Evolutionary conservation across 1,140 invertebrate species (phyloP).

Genomic region (Eubasilissa regina): DNA sequence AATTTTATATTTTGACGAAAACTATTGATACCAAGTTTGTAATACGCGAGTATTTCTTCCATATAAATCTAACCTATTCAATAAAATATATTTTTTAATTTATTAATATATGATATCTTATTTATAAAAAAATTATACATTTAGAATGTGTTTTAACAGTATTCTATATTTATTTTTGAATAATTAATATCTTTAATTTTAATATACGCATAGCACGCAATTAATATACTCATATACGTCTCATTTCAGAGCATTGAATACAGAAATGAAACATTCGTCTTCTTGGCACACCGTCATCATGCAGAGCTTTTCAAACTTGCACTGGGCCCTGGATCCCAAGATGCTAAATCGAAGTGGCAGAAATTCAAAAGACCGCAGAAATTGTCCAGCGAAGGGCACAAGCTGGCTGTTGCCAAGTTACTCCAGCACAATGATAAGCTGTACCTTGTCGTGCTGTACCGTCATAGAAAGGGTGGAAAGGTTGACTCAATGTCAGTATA

Average conservation of each 20-base stretch:
- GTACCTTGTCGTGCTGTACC: constrained; percentile 51
- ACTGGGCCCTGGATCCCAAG: background rate
- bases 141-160: too few species aligned
- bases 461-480: constrained; percentile 31
- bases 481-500: constrained; percentile 52
- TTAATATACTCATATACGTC: background rate
- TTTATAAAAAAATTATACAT: too few species aligned
- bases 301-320: background rate
- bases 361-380: background rate
- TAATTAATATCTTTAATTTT: too few species aligned
- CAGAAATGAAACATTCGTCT: constrained; percentile 7
- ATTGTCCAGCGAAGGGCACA: constrained; percentile 41
- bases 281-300: constrained; percentile 13
- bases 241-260: constrained; percentile 22
- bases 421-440: constrained; percentile 42
- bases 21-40: too few species aligned
- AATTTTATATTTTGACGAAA: too few species aligned
- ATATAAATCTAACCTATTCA: too few species aligned
- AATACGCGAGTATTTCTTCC: too few species aligned
- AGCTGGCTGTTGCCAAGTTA: constrained; percentile 43
- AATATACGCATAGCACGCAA: background rate
- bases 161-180: too few species aligned
- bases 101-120: too few species aligned
- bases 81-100: too few species aligned
- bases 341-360: constrained; percentile 7